A percentile compares a stretch with the other conserved stretches of the same genome.
Conservation (phyloP, 2,888 invertebrate species). For the Steromphala cineraria region DNA sequence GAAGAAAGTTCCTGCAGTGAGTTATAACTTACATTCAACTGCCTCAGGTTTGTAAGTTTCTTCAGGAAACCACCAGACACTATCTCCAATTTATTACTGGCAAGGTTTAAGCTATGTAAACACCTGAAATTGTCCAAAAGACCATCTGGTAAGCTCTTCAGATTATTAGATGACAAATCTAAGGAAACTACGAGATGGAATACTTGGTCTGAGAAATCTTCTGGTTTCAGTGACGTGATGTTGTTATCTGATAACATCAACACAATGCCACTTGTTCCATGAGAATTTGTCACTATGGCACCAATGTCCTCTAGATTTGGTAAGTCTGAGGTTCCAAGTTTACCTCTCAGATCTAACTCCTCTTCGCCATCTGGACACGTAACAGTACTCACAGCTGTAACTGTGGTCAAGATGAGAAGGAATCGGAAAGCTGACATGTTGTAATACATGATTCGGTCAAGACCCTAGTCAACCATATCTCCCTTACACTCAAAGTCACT, state of each 20-base stretch:
- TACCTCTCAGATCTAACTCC: neutral
- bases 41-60: neutral
- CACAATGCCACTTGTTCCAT: neutral
- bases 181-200: neutral
- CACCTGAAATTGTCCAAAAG: neutral
- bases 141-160: neutral
- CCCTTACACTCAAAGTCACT: too few relatives aligned
- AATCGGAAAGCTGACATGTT: too few relatives aligned
- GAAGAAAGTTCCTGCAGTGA: neutral
- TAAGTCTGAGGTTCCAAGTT: neutral
- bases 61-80: neutral
- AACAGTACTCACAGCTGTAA: too few relatives aligned
- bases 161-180: neutral
- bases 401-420: too few relatives aligned
- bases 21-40: neutral
- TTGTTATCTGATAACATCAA: neutral
- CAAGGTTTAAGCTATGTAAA: neutral
- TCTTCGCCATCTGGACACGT: too few relatives aligned
- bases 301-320: neutral
- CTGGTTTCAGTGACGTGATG: neutral
- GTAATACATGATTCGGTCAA: too few relatives aligned
- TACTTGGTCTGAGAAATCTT: neutral
- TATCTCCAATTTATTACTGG: neutral
- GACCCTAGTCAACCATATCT: too few relatives aligned
- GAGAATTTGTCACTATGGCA: neutral